Conservation (phyloP, 2,888 invertebrate species). For the Brachypalpus laphriformis region DNA sequence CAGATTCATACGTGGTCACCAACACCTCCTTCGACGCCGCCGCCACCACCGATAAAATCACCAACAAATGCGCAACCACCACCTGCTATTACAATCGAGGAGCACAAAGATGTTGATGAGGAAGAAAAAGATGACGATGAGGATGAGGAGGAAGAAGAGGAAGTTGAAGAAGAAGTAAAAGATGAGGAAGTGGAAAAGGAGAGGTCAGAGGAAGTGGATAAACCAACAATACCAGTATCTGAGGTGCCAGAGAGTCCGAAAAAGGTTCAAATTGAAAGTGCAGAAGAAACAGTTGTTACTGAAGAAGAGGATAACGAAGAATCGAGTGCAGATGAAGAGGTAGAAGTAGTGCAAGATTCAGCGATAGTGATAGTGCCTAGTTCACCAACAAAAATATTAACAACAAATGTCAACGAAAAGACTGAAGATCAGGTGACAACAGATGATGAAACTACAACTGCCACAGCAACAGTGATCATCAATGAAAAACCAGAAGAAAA, state of each 20-base stretch:
- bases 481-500: constrained; percentile 57
- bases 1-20: constrained; percentile 73
- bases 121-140: constrained; percentile 35
- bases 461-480: constrained; percentile 56
- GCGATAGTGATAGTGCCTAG: constrained; percentile 21
- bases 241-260: constrained; percentile 18
- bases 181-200: constrained; percentile 31
- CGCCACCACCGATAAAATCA: constrained; percentile 55
- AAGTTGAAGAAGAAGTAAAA: constrained; percentile 26
- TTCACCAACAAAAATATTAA: constrained; percentile 56
- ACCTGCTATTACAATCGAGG: constrained; percentile 73
- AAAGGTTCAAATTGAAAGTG: neutral
- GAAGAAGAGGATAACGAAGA: constrained; percentile 23
- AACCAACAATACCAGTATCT: neutral
- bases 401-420: constrained; percentile 75
- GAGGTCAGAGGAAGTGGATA: constrained; percentile 16
- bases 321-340: constrained; percentile 28
- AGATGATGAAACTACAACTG: constrained; percentile 27
- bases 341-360: constrained; percentile 5
- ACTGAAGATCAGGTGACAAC: constrained; percentile 73
- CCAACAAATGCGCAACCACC: constrained; percentile 79
- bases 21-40: constrained; percentile 64
- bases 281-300: constrained; percentile 43
- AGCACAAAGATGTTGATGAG: constrained; percentile 77
- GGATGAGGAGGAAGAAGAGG: constrained; percentile 12